Conservation (phyloP, 2,888 invertebrate species). For the Amphiduros pacificus region DNA sequence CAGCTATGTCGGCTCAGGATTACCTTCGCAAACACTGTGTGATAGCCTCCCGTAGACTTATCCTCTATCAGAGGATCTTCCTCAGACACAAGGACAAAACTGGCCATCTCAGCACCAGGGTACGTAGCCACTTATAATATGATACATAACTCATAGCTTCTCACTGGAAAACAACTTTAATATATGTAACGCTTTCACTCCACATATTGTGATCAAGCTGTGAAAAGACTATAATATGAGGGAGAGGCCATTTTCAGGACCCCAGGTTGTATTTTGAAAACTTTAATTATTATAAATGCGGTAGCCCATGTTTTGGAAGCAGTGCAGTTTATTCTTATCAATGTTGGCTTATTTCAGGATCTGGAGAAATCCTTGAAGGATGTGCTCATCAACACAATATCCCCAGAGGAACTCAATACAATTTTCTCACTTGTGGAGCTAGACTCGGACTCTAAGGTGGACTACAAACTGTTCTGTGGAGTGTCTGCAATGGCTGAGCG, state of each 20-base stretch:
- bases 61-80: conserved; percentile 50
- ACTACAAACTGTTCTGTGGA: conserved; percentile 47
- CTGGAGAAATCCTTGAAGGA: conserved; percentile 46
- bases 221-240: too few species aligned
- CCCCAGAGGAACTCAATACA: conserved; percentile 36
- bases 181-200: too few species aligned
- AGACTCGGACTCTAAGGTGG: conserved; percentile 37
- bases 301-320: too few species aligned
- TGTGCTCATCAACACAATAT: conserved; percentile 48
- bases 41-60: conserved; percentile 42
- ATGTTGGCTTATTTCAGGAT: conserved; percentile 39
- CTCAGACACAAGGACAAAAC: conserved; percentile 42
- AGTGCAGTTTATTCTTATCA: too few species aligned
- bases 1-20: conserved; percentile 49
- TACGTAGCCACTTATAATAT: conserved; percentile 22
- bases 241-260: too few species aligned
- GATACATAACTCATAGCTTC: neutral
- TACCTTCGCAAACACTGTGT: conserved; percentile 50
- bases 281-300: too few species aligned
- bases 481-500: conserved; percentile 51
- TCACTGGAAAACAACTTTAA: too few species aligned
- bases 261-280: too few species aligned
- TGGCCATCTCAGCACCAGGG: conserved; percentile 38
- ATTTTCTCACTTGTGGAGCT: conserved; percentile 42
- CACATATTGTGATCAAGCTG: too few species aligned